Percentiles rank a stretch among this genome's conserved stretches.
Conservation (phyloP, 2,888 invertebrate species). For the Habroteleia sp. region DNA sequence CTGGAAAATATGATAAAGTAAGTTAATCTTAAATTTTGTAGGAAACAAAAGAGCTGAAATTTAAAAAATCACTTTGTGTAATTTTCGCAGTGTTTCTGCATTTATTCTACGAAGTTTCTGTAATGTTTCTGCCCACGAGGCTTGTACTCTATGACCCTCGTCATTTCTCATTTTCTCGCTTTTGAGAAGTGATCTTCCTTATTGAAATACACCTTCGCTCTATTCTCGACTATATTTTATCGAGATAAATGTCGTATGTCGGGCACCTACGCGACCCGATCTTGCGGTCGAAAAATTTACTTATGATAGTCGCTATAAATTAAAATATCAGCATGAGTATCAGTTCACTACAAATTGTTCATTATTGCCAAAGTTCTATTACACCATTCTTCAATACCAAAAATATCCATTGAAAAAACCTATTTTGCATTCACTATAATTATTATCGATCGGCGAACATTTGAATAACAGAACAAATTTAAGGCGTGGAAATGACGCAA, state of each 20-base stretch:
- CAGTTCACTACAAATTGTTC: conserved; percentile 2
- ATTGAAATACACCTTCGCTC: conserved; percentile 46
- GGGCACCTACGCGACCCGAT: conserved; percentile 42
- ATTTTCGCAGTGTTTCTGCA: conserved; percentile 34
- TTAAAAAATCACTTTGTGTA: conserved; percentile 14
- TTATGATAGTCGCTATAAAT: neutral
- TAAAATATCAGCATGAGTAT: conserved; percentile 7
- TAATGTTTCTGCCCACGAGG: conserved; percentile 46
- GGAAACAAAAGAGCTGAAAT: too few relatives aligned
- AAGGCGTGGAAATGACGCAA: conserved; percentile 35
- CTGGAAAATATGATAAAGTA: too few relatives aligned
- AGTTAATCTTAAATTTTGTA: too few relatives aligned
- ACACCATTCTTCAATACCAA: conserved; percentile 6
- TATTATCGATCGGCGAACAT: conserved; percentile 5
- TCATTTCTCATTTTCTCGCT: conserved; percentile 73
- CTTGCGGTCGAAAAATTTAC: conserved; percentile 2
- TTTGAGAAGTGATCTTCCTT: conserved; percentile 49
- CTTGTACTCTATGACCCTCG: conserved; percentile 53
- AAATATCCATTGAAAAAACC: conserved; percentile 10
- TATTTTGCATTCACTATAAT: conserved; percentile 15
- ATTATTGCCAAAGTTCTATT: neutral
- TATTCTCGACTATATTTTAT: conserved; percentile 32
- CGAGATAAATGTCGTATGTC: conserved; percentile 40
- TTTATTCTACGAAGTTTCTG: conserved; percentile 26
- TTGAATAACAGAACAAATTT: conserved; percentile 30